These are phyloP conservation scores for Polydrusus cervinus DNA, from an alignment of 2,888 invertebrate species.

Conservation along the genomic window DNA sequence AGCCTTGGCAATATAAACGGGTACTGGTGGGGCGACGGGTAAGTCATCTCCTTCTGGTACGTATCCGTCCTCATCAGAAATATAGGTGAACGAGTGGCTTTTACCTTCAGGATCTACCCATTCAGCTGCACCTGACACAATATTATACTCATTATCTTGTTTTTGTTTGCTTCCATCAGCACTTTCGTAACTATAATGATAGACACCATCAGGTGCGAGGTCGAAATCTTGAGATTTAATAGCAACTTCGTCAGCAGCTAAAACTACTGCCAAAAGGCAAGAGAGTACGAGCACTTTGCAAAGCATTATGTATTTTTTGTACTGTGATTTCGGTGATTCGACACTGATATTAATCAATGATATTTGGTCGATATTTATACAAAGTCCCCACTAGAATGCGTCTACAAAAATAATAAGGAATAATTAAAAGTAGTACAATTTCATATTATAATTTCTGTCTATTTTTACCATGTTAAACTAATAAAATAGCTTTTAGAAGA, in stretches of 20 bases:
- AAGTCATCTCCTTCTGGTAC: too few relatives aligned
- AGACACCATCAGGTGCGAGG: constrained; percentile 30
- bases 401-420: too few relatives aligned
- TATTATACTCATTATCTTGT: constrained; percentile 72
- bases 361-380: too few relatives aligned
- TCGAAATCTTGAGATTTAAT: constrained; percentile 25
- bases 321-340: background rate
- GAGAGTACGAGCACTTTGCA: background rate
- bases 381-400: too few relatives aligned
- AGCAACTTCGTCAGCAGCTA: background rate
- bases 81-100: constrained; percentile 70
- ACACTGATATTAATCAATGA: too few relatives aligned
- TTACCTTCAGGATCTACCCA: constrained; percentile 73
- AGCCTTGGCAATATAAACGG: too few relatives aligned
- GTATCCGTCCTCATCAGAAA: constrained; percentile 75
- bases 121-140: constrained; percentile 62
- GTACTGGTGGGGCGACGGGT: too few relatives aligned
- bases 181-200: constrained; percentile 67
- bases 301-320: background rate
- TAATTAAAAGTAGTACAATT: too few relatives aligned
- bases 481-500: too few relatives aligned
- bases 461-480: too few relatives aligned
- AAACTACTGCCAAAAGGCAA: background rate
- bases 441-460: too few relatives aligned
- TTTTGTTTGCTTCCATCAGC: constrained; percentile 76